A percentile compares a stretch with the other conserved stretches of the same genome.
Conservation (phyloP, 1,140 invertebrate genomes). For the Ceratosolen fusciceps region DNA sequence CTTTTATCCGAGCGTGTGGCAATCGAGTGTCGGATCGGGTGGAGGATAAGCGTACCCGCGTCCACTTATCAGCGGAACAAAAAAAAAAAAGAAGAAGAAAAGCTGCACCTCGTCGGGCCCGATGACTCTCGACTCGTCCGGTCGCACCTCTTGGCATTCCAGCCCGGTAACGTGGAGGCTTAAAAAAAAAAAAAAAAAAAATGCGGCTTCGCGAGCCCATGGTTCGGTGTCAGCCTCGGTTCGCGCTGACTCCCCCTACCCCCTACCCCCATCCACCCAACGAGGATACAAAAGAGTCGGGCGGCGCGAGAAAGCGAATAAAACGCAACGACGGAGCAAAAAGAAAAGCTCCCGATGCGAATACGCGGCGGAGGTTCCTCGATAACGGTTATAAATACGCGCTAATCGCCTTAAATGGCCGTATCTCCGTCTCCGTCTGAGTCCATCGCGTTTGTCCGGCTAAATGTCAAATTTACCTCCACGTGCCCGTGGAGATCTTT, state of each 20-base stretch:
- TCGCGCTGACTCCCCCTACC: conserved; percentile 26
- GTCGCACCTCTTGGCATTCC: conserved; percentile 15
- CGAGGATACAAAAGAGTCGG: conserved; percentile 22
- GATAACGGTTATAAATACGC: neutral
- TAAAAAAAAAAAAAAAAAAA: conserved; percentile 11
- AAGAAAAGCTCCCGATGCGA: conserved; percentile 18
- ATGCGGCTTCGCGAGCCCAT: too few species aligned
- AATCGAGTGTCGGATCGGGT: neutral
- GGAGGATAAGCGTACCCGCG: neutral
- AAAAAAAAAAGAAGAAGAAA: too few species aligned
- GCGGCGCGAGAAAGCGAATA: conserved; percentile 15
- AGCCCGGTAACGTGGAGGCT: neutral
- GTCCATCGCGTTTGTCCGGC: too few species aligned
- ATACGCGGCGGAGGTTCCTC: neutral
- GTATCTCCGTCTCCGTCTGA: neutral
- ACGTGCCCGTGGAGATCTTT: too few species aligned
- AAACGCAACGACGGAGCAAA: neutral
- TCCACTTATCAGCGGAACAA: neutral
- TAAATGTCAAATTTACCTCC: too few species aligned
- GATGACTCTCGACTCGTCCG: neutral
- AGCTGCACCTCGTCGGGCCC: neutral
- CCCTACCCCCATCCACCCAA: neutral
- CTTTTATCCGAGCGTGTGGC: neutral
- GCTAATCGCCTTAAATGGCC: conserved; percentile 20
- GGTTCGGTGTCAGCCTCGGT: too few species aligned